Percentiles rank a stretch among this genome's conserved stretches.
Conservation (phyloP, 2,113 vertebrate species). For the Salminus brasiliensis region DNA sequence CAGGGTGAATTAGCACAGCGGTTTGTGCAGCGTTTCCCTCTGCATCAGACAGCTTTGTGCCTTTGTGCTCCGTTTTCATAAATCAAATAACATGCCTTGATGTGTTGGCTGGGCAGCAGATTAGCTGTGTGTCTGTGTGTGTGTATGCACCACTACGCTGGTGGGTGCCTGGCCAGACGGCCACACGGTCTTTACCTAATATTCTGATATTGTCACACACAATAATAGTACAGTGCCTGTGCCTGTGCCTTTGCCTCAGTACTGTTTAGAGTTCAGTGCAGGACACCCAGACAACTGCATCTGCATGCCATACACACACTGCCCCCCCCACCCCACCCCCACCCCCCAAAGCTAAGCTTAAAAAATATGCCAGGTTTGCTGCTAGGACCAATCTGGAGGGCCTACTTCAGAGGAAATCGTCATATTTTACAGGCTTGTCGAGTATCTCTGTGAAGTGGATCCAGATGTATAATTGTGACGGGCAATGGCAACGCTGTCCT, state of each 20-base stretch:
- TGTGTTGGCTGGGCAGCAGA: too few relatives aligned
- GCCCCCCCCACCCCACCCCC: too few relatives aligned
- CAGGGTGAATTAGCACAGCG: too few relatives aligned
- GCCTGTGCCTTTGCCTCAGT: background rate
- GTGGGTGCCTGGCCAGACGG: too few relatives aligned
- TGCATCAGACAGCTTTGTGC: too few relatives aligned
- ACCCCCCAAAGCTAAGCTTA: background rate
- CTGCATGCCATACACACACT: background rate
- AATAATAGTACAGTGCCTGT: background rate
- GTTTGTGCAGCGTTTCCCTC: too few relatives aligned
- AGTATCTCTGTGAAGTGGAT: constrained; percentile 42
- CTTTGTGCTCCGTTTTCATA: too few relatives aligned
- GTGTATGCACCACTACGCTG: too few relatives aligned
- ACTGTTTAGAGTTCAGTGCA: background rate
- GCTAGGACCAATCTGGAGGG: background rate
- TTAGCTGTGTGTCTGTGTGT: too few relatives aligned
- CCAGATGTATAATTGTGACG: constrained; percentile 41
- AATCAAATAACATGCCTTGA: too few relatives aligned
- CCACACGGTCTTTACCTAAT: too few relatives aligned
- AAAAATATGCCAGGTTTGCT: constrained; percentile 16
- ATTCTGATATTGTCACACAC: background rate
- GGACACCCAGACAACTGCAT: background rate
- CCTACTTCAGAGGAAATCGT: background rate
- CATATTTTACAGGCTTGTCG: constrained; percentile 3
- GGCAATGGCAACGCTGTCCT: constrained; percentile 12